Conservation (phyloP, 2,797 vertebrate species). For the Parotocinclus haroldoi region DNA sequence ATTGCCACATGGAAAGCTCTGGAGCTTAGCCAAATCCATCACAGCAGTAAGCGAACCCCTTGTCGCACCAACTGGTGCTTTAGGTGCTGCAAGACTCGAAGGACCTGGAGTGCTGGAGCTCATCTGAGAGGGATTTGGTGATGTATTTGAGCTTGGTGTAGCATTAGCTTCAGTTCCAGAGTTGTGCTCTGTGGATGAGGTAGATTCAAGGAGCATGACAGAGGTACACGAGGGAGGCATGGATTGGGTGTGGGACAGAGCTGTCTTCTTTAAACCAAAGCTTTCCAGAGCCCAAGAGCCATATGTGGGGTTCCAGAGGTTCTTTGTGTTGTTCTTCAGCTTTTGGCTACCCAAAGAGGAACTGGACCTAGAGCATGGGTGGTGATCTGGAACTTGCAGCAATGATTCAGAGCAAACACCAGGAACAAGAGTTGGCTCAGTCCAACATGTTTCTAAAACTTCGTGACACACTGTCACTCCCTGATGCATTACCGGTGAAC, state of each 20-base stretch:
- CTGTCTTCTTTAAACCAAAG: conserved; percentile 69
- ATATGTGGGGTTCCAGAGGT: conserved; percentile 91
- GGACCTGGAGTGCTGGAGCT: conserved; percentile 54
- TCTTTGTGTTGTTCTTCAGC: conserved; percentile 88
- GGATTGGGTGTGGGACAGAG: conserved; percentile 71
- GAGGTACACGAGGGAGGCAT: conserved; percentile 66
- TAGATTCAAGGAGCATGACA: conserved; percentile 35
- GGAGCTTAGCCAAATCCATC: conserved; percentile 80
- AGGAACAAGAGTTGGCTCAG: conserved; percentile 58
- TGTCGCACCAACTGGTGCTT: conserved; percentile 44
- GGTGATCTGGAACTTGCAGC: conserved; percentile 66
- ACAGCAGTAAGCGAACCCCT: conserved; percentile 47
- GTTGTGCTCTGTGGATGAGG: conserved; percentile 60
- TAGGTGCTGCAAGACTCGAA: conserved; percentile 49
- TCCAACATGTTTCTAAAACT: conserved; percentile 67
- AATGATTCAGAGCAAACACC: conserved; percentile 53
- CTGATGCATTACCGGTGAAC: conserved; percentile 63
- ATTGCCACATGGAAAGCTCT: conserved; percentile 84
- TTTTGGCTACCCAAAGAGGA: conserved; percentile 73
- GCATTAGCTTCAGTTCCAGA: conserved; percentile 63
- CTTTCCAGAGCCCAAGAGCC: conserved; percentile 87
- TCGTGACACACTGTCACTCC: conserved; percentile 69
- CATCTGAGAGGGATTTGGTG: conserved; percentile 63
- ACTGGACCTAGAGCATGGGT: conserved; percentile 65
- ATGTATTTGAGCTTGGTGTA: conserved; percentile 53